Evolutionary conservation across 23 tunicate species (phyloP).

Genomic region (Corella eumyota): DNA sequence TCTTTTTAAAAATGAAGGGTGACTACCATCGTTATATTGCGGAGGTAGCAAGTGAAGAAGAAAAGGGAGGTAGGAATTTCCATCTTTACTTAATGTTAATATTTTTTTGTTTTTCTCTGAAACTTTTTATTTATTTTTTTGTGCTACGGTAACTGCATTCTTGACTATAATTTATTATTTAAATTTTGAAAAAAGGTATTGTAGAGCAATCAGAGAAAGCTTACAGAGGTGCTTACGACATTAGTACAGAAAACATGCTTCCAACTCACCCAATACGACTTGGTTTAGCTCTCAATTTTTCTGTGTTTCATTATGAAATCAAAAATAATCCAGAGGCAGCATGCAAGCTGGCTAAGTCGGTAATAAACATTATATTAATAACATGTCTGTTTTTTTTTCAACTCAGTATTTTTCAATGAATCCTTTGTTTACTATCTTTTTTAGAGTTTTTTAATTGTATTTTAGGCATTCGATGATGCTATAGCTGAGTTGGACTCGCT

Average conservation of each 20-base stretch:
- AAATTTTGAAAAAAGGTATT: background rate
- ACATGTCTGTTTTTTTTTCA: background rate
- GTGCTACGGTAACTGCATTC: too few relatives aligned
- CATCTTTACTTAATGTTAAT: too few relatives aligned
- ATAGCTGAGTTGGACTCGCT: constrained; percentile 64
- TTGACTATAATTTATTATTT: too few relatives aligned
- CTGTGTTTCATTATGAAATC: constrained; percentile 61
- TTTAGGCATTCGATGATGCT: constrained; percentile 87
- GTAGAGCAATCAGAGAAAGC: constrained; percentile 28
- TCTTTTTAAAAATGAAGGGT: constrained; percentile 60
- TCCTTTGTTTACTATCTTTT: background rate
- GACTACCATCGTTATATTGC: constrained; percentile 49
- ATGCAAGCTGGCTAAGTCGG: constrained; percentile 50
- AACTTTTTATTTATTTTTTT: too few relatives aligned
- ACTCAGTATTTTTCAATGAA: background rate
- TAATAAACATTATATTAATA: background rate
- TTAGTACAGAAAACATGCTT: constrained; percentile 1
- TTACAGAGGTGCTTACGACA: constrained; percentile 17
- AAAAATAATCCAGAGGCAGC: constrained; percentile 22
- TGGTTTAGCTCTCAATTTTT: constrained; percentile 55
- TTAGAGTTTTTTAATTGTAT: background rate
- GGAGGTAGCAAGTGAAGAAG: constrained; percentile 39
- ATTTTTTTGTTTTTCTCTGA: too few relatives aligned
- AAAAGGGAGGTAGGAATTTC: background rate
- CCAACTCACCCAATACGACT: constrained; percentile 63